Evolutionary conservation across 2,888 invertebrate genomes (phyloP).

Genomic region (Mythimna ferrago): DNA sequence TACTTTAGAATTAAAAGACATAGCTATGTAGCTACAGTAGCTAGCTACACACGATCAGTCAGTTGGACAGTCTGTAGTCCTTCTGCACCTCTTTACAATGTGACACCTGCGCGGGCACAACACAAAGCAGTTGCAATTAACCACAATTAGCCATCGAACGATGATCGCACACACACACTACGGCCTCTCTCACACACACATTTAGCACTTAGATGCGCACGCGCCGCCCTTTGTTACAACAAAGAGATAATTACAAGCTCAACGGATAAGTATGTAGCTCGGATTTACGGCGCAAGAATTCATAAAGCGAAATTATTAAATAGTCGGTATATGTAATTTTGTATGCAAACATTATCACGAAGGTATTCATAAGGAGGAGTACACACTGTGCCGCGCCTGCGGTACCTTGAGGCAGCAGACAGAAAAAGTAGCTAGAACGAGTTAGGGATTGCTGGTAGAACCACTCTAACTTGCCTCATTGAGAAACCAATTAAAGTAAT

Average conservation of each 20-base stretch:
- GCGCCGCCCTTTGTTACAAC: conserved; percentile 44
- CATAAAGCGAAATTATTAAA: not conserved
- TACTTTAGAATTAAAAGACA: too few species aligned
- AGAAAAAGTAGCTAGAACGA: not conserved
- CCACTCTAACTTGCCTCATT: not conserved
- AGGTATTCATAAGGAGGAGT: not conserved
- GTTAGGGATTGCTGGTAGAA: too few species aligned
- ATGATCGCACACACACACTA: conserved; percentile 26
- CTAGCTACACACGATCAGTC: not conserved
- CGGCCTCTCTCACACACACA: not conserved
- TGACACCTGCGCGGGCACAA: conserved; percentile 16
- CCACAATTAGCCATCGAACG: conserved; percentile 52
- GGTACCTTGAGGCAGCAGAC: not conserved
- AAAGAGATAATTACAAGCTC: conserved; percentile 30
- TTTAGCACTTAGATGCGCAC: conserved; percentile 30
- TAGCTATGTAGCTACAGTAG: too few species aligned
- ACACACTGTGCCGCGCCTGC: not conserved
- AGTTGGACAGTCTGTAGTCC: not conserved
- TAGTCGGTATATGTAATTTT: not conserved
- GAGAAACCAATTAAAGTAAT: not conserved
- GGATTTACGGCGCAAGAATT: not conserved
- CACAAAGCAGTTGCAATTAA: conserved; percentile 50
- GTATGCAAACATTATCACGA: not conserved
- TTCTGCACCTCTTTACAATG: not conserved
- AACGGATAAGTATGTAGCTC: conserved; percentile 3